phyloP scores from a whole-genome alignment of 1,140 invertebrate species.

The Diorhabda elongata region DNA sequence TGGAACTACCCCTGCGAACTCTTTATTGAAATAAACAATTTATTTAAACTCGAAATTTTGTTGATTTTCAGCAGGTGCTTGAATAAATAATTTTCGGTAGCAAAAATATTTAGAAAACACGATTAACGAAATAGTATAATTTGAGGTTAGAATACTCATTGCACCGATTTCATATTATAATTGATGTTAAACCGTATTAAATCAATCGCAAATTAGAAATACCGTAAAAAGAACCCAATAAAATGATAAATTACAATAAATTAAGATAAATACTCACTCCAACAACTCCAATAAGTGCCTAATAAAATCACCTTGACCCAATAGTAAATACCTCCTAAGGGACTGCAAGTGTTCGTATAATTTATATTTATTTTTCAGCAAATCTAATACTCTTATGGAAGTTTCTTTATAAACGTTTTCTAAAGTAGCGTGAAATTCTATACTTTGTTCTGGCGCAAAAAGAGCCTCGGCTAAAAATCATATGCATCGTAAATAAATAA shows the following conservation, averaged over 20 bases:
- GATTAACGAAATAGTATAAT: no score
- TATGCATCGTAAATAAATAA: not conserved
- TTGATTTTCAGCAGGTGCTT: no score
- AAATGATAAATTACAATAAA: slow-evolving; percentile 3
- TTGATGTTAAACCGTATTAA: no score
- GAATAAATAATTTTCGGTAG: no score
- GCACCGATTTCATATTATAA: no score
- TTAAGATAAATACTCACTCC: slow-evolving; percentile 60
- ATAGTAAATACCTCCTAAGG: slow-evolving; percentile 82
- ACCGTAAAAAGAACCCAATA: not conserved
- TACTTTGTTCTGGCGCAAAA: slow-evolving; percentile 67
- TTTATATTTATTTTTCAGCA: slow-evolving; percentile 82
- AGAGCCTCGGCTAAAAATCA: slow-evolving; percentile 58
- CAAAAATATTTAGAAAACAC: no score
- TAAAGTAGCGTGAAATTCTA: slow-evolving; percentile 73
- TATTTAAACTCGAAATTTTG: no score
- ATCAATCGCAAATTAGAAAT: no score
- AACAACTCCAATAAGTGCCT: slow-evolving; percentile 86
- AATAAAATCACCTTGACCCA: slow-evolving; percentile 95
- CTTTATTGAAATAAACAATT: no score
- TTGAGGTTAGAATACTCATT: no score
- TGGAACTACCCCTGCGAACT: no score
- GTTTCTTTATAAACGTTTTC: slow-evolving; percentile 81
- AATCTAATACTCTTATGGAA: slow-evolving; percentile 79
- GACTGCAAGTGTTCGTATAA: slow-evolving; percentile 88